These are phyloP conservation scores for Catostylus mosaicus DNA, from an alignment of 30 jellyfish, hydroid and myxozoan genomes.

Conservation along the genomic window DNA sequence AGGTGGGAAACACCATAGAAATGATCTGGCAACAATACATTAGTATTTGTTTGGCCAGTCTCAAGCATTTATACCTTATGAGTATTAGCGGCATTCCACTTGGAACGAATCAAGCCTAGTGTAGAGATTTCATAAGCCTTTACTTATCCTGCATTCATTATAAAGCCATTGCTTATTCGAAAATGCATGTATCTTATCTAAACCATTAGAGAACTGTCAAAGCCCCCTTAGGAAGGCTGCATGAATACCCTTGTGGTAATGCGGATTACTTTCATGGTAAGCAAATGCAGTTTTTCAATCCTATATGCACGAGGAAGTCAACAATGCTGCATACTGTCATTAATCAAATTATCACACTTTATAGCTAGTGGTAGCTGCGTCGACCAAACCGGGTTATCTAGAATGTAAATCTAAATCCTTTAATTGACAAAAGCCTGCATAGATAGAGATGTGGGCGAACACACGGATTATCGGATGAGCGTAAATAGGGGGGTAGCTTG, in stretches of 20 bases:
- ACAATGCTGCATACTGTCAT: slow-evolving; percentile 16
- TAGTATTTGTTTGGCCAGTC: no score
- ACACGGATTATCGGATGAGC: slow-evolving; percentile 28
- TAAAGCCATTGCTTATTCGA: no score
- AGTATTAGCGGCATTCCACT: no score
- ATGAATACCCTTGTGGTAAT: slow-evolving; percentile 39
- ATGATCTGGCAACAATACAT: no score
- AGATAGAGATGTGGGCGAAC: slow-evolving; percentile 14
- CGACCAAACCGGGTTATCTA: slow-evolving; percentile 26
- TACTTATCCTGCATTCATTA: no score
- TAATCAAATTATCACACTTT: slow-evolving; percentile 35
- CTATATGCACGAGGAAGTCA: slow-evolving; percentile 3
- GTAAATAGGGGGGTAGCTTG: slow-evolving; percentile 8
- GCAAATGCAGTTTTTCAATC: slow-evolving; percentile 22
- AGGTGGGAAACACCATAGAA: no score
- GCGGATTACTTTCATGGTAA: slow-evolving; percentile 1
- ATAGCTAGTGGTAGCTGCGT: slow-evolving; percentile 33
- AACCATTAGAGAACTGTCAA: no score
- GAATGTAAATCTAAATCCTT: slow-evolving; percentile 28
- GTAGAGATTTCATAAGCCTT: no score
- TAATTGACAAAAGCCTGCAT: slow-evolving; percentile 51
- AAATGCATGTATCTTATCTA: no score
- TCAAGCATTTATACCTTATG: no score
- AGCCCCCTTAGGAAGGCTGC: slow-evolving; percentile 5
- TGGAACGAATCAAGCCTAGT: no score